A percentile compares a stretch with the other conserved stretches of the same genome.
phyloP scores from a whole-genome alignment of 2,797 vertebrate species.

The Ibycter americanus region DNA sequence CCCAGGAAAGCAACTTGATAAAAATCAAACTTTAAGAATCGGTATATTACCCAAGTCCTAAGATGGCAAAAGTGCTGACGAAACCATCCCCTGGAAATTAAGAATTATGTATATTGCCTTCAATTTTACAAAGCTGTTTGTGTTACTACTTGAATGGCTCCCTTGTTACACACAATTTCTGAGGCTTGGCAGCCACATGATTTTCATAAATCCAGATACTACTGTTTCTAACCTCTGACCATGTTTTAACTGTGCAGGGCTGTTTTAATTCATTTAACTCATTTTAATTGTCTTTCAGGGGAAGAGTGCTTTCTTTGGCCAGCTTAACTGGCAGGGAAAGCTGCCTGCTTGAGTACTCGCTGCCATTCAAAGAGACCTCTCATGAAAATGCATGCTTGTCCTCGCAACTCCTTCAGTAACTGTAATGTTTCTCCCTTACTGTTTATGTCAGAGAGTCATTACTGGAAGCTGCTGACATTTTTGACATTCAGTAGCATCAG shows the following conservation, averaged over 20 bases:
- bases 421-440: slow-evolving; percentile 89
- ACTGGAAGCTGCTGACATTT: slow-evolving; percentile 89
- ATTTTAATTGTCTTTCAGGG: slow-evolving; percentile 78
- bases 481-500: slow-evolving; percentile 83
- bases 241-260: slow-evolving; percentile 60
- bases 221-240: slow-evolving; percentile 75
- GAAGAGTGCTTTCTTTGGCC: slow-evolving; percentile 62
- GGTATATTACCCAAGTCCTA: not conserved
- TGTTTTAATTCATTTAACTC: slow-evolving; percentile 77
- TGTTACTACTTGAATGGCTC: slow-evolving; percentile 66
- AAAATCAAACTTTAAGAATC: slow-evolving; percentile 1
- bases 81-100: slow-evolving; percentile 67
- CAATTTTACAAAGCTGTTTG: slow-evolving; percentile 73
- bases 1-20: not conserved
- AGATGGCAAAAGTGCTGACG: slow-evolving; percentile 64
- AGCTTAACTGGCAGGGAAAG: slow-evolving; percentile 76
- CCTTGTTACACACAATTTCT: slow-evolving; percentile 73
- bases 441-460: slow-evolving; percentile 95
- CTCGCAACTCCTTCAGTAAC: slow-evolving; percentile 87
- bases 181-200: slow-evolving; percentile 59
- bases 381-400: slow-evolving; percentile 86
- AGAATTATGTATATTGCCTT: slow-evolving; percentile 71
- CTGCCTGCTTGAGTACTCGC: slow-evolving; percentile 85
- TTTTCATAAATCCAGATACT: slow-evolving; percentile 74
- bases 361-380: slow-evolving; percentile 84